A percentile compares a stretch with the other conserved stretches of the same genome.
phyloP scores from a whole-genome alignment of 1,140 invertebrate species.

The Diachasma alloeum region DNA sequence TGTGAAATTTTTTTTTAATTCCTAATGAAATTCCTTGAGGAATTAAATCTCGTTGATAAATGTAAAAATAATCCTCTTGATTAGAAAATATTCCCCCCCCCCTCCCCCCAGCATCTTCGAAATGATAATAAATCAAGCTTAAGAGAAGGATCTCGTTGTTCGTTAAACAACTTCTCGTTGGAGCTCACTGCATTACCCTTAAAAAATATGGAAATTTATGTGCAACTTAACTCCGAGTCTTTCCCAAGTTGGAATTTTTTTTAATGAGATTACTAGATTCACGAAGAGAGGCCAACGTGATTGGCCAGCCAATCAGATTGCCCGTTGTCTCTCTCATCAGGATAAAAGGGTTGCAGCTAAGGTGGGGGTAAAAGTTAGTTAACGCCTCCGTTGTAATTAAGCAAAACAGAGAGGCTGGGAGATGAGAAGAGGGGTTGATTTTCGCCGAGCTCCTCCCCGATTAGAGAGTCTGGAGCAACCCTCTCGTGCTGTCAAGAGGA shows the following conservation, averaged over 20 bases:
- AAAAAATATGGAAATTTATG: neutral
- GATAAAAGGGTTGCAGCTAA: conserved; percentile 24
- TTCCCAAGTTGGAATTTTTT: neutral
- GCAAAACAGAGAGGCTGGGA: conserved; percentile 29
- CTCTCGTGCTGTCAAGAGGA: conserved; percentile 6
- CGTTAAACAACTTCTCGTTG: neutral
- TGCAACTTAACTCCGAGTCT: neutral
- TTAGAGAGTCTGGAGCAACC: neutral
- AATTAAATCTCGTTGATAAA: too few relatives aligned
- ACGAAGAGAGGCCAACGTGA: neutral
- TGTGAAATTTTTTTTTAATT: too few relatives aligned
- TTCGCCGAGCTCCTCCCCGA: conserved; percentile 30
- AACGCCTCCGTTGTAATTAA: conserved; percentile 38
- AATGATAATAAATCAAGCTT: neutral
- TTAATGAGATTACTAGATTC: conserved; percentile 1
- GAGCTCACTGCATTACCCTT: neutral
- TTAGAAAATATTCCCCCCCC: neutral
- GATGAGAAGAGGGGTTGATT: neutral
- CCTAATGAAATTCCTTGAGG: too few relatives aligned
- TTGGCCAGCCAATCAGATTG: conserved; percentile 29
- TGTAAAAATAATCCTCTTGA: too few relatives aligned
- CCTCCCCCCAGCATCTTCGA: neutral
- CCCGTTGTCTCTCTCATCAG: conserved; percentile 4
- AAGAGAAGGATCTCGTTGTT: neutral
- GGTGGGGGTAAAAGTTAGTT: conserved; percentile 31